phyloP scores from a whole-genome alignment of 2,797 vertebrate species.

The Cheirogaleus major region DNA sequence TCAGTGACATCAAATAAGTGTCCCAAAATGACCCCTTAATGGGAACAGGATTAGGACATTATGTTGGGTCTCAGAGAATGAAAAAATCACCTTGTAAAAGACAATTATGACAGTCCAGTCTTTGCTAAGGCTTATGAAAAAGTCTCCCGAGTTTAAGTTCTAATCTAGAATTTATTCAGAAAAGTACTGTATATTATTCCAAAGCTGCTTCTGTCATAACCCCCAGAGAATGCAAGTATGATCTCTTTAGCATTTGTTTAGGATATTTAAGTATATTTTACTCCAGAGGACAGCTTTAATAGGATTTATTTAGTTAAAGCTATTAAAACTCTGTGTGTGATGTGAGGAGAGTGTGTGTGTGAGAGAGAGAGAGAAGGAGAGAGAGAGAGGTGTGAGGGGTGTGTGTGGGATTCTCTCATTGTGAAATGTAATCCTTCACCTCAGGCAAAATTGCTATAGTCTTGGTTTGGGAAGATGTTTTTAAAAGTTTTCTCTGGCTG shows the following conservation, averaged over 20 bases:
- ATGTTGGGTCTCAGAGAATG: conserved; percentile 7
- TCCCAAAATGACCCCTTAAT: not conserved
- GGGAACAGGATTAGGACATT: not conserved
- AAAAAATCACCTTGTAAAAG: conserved; percentile 29
- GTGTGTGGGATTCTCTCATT: not conserved
- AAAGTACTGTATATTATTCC: conserved; percentile 17
- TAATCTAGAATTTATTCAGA: conserved; percentile 42
- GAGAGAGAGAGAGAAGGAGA: too few relatives aligned
- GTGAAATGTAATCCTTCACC: conserved; percentile 9
- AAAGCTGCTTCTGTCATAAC: conserved; percentile 9
- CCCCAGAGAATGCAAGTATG: not conserved
- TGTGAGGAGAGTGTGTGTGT: not conserved
- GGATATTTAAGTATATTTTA: conserved; percentile 54
- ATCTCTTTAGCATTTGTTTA: not conserved
- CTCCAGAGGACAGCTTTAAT: not conserved
- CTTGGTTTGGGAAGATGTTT: not conserved
- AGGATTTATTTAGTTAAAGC: conserved; percentile 31
- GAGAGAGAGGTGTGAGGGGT: not conserved
- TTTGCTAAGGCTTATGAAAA: conserved; percentile 24
- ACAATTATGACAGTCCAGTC: not conserved
- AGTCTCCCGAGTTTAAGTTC: conserved; percentile 4
- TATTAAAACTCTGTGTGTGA: not conserved
- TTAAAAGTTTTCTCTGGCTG: not conserved
- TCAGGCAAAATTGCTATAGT: not conserved
- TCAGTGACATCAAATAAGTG: conserved; percentile 10